Evolutionary conservation across 2,888 invertebrate species (phyloP).

Genomic region (Erebia aethiops): DNA sequence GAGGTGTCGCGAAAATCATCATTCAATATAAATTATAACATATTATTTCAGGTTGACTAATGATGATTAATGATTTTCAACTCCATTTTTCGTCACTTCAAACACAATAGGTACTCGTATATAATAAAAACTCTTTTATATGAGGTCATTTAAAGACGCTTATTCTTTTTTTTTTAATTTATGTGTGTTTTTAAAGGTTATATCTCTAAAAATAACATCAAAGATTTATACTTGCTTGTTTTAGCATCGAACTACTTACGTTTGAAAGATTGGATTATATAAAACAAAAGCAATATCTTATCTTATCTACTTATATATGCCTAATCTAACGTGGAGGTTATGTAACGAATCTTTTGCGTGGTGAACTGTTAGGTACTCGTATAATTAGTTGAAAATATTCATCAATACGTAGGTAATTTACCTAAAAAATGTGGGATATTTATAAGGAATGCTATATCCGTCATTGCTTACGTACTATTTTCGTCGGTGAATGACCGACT

Average conservation of each 20-base stretch:
- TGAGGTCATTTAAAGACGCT: background rate
- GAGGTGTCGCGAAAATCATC: slow-evolving; percentile 50
- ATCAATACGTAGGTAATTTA: background rate
- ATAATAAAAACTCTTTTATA: too few species aligned
- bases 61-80: background rate
- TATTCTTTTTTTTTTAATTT: background rate
- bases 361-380: background rate
- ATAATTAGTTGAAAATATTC: background rate
- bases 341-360: slow-evolving; percentile 4
- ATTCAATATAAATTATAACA: slow-evolving; percentile 7
- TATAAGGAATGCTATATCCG: background rate
- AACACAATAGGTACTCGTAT: too few species aligned
- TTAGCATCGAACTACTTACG: slow-evolving; percentile 5
- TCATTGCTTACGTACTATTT: background rate
- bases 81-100: background rate
- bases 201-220: background rate
- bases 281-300: slow-evolving; percentile 16
- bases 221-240: background rate
- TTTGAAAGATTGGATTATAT: slow-evolving; percentile 18
- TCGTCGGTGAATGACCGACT: background rate
- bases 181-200: background rate
- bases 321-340: slow-evolving; percentile 9
- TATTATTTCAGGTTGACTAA: slow-evolving; percentile 47
- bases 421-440: background rate
- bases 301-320: slow-evolving; percentile 13